These are phyloP conservation scores for Plagodis dolabraria DNA, from an alignment of 2,888 invertebrate species.

Conservation along the genomic window DNA sequence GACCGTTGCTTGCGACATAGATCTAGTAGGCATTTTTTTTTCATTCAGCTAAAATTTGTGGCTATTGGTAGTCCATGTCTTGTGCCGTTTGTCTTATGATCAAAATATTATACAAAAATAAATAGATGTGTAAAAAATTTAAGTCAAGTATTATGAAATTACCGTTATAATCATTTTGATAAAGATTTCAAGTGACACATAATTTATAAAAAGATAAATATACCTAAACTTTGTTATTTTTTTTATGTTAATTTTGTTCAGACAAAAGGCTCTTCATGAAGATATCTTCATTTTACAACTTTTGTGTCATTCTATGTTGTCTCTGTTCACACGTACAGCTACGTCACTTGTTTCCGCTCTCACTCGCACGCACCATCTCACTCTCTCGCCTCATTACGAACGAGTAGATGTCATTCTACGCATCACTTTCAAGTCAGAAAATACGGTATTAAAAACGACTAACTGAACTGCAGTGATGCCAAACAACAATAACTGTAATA, in stretches of 20 bases:
- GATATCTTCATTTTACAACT: constrained; percentile 13
- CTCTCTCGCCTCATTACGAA: constrained; percentile 74
- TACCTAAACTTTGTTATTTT: too few relatives aligned
- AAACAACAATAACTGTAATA: not conserved
- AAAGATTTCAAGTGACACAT: too few relatives aligned
- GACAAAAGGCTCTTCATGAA: constrained; percentile 3
- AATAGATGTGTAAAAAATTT: too few relatives aligned
- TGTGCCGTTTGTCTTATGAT: not conserved
- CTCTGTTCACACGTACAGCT: constrained; percentile 70
- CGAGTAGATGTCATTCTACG: constrained; percentile 58
- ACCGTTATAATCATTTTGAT: too few relatives aligned
- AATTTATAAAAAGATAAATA: too few relatives aligned
- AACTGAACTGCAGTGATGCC: constrained; percentile 1
- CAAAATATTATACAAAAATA: too few relatives aligned
- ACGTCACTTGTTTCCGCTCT: constrained; percentile 82
- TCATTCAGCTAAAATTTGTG: not conserved
- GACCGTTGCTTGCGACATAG: too few relatives aligned
- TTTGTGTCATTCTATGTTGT: constrained; percentile 60
- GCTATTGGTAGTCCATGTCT: not conserved
- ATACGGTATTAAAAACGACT: not conserved
- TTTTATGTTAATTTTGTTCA: not conserved
- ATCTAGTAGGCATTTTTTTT: too few relatives aligned
- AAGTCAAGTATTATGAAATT: too few relatives aligned
- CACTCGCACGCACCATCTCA: constrained; percentile 82
- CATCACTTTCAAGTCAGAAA: constrained; percentile 44